phyloP scores from a whole-genome alignment of 2,888 invertebrate species.

The Eulithis testata region DNA sequence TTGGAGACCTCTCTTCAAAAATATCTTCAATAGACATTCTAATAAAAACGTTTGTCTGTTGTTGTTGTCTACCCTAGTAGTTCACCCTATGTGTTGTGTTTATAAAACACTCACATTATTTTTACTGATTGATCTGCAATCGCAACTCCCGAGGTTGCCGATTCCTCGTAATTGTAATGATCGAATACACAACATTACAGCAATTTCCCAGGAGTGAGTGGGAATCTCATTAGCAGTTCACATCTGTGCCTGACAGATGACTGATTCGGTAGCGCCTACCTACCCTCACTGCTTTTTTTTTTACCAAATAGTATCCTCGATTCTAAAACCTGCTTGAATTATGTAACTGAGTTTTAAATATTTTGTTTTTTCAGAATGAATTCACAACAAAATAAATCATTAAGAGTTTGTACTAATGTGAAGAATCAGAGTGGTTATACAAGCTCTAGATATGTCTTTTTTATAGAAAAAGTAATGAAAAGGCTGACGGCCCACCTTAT shows the following conservation, averaged over 20 bases:
- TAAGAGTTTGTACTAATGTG: too few relatives aligned
- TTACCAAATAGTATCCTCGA: slow-evolving; percentile 16
- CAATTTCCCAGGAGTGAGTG: slow-evolving; percentile 78
- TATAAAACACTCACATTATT: neutral
- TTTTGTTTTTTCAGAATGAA: too few relatives aligned
- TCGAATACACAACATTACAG: slow-evolving; percentile 66
- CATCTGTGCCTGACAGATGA: slow-evolving; percentile 67
- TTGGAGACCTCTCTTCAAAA: too few relatives aligned
- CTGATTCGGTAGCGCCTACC: slow-evolving; percentile 52
- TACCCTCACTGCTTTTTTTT: slow-evolving; percentile 49
- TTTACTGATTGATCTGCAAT: slow-evolving; percentile 9
- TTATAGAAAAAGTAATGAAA: too few relatives aligned
- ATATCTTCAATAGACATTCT: too few relatives aligned
- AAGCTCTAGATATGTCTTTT: too few relatives aligned
- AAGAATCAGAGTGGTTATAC: too few relatives aligned
- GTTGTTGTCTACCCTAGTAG: too few relatives aligned
- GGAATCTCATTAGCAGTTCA: slow-evolving; percentile 76
- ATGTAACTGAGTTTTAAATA: neutral
- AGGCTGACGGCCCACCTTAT: too few relatives aligned
- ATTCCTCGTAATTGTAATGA: slow-evolving; percentile 25
- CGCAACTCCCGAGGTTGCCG: neutral
- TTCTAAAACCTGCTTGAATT: neutral
- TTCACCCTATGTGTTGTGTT: neutral
- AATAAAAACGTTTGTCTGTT: too few relatives aligned
- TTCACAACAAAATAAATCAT: too few relatives aligned